Evolutionary conservation across 2,113 vertebrate species (phyloP).

Genomic region (Aptenodytes patagonicus): DNA sequence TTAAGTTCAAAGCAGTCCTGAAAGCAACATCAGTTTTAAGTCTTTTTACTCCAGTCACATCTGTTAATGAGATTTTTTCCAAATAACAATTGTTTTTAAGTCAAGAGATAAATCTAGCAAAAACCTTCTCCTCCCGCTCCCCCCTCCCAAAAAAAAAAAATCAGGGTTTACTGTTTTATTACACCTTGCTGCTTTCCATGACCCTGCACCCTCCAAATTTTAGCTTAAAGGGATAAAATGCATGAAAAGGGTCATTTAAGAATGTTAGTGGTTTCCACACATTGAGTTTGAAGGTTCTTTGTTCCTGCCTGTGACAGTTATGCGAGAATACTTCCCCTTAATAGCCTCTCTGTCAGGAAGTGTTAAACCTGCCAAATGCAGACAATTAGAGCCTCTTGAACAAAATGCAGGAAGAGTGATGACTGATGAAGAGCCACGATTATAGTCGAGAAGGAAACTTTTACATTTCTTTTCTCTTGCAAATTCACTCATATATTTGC

Average conservation of each 20-base stretch:
- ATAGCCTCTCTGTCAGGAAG: slow-evolving; percentile 91
- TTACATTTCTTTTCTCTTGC: slow-evolving; percentile 76
- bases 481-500: slow-evolving; percentile 69
- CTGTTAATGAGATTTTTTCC: slow-evolving; percentile 84
- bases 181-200: slow-evolving; percentile 74
- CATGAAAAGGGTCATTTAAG: slow-evolving; percentile 79
- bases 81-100: slow-evolving; percentile 82
- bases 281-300: slow-evolving; percentile 82
- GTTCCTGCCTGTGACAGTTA: slow-evolving; percentile 87
- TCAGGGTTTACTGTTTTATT: slow-evolving; percentile 76
- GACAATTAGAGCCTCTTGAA: slow-evolving; percentile 87
- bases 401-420: slow-evolving; percentile 83
- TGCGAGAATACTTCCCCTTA: slow-evolving; percentile 88
- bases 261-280: slow-evolving; percentile 82
- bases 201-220: slow-evolving; percentile 73
- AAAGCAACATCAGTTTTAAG: slow-evolving; percentile 83
- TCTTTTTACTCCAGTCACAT: slow-evolving; percentile 80
- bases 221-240: slow-evolving; percentile 79
- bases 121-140: not conserved
- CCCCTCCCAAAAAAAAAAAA: not conserved
- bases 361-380: slow-evolving; percentile 88
- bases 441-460: slow-evolving; percentile 75
- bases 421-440: slow-evolving; percentile 76
- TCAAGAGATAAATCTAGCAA: slow-evolving; percentile 75
- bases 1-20: slow-evolving; percentile 81